Evolutionary conservation across 2,113 vertebrate species (phyloP).

Genomic region (Scopus umbretta): DNA sequence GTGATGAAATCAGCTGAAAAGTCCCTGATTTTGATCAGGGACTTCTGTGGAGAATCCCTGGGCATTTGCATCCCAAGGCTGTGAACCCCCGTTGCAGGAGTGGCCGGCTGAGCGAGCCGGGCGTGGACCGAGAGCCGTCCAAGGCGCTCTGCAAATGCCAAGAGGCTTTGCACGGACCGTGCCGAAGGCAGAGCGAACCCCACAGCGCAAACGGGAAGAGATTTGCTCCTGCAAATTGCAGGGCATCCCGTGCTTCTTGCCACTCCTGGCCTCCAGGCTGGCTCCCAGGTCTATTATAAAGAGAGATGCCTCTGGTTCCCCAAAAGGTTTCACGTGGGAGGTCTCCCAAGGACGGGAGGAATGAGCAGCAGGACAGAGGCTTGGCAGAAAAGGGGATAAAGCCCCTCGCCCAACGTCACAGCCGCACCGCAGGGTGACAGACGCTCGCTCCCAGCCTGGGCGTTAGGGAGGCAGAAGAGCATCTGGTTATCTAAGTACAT

Average conservation of each 20-base stretch:
- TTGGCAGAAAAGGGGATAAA: not conserved
- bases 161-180: accelerated
- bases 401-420: not conserved
- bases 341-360: not conserved
- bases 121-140: accelerated
- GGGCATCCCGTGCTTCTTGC: not conserved
- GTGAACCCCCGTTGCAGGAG: not conserved
- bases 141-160: not conserved
- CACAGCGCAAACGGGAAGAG: accelerated
- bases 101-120: accelerated
- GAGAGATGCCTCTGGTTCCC: not conserved
- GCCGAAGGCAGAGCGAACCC: not conserved
- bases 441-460: not conserved
- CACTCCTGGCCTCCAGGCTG: not conserved
- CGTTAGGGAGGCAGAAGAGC: not conserved
- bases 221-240: not conserved
- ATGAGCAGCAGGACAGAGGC: not conserved
- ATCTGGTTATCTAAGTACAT: not conserved
- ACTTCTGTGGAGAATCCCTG: constrained; percentile 1
- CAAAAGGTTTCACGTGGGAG: accelerated
- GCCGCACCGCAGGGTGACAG: accelerated
- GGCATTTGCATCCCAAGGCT: not conserved
- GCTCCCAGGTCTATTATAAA: not conserved
- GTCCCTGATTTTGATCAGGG: not conserved
- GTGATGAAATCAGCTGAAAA: not conserved